A percentile compares a stretch with the other conserved stretches of the same genome.
These are phyloP conservation scores for Drosophila sordidula DNA, from an alignment of 2,888 invertebrate genomes.

Conservation along the genomic window DNA sequence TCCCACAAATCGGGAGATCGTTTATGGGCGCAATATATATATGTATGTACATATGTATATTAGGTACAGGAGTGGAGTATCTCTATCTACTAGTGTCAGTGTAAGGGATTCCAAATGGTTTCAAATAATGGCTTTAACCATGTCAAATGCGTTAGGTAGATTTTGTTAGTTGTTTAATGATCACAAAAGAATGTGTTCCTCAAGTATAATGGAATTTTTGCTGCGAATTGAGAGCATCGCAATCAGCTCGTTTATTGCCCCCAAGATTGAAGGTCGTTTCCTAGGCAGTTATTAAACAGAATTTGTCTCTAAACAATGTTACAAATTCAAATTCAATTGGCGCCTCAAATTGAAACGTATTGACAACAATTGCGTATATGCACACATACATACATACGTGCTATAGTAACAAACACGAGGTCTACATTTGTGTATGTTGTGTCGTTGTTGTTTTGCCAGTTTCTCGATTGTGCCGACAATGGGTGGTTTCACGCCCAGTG, in stretches of 20 bases:
- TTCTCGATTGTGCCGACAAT: constrained; percentile 20
- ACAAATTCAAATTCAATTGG: constrained; percentile 64
- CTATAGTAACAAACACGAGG: constrained; percentile 46
- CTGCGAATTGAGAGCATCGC: constrained; percentile 38
- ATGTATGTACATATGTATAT: too few species aligned
- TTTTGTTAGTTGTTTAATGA: background rate
- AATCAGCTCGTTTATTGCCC: constrained; percentile 52
- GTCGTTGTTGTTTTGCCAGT: constrained; percentile 24
- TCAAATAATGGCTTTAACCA: background rate
- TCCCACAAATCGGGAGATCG: constrained; percentile 4
- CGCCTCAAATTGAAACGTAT: constrained; percentile 63
- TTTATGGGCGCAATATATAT: constrained; percentile 4
- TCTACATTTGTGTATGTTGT: constrained; percentile 7
- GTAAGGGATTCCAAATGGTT: background rate
- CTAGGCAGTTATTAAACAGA: constrained; percentile 49
- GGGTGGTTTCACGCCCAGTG: constrained; percentile 34
- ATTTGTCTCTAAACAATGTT: constrained; percentile 43
- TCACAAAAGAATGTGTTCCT: background rate
- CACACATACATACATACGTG: constrained; percentile 13
- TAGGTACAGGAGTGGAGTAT: too few species aligned
- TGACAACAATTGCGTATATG: constrained; percentile 58
- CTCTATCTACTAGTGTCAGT: too few species aligned
- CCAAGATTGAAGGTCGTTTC: constrained; percentile 60
- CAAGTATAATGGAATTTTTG: constrained; percentile 20
- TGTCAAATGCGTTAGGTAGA: background rate